Conservation (phyloP, 2,797 vertebrate genomes). For the Eulemur mongoz region DNA sequence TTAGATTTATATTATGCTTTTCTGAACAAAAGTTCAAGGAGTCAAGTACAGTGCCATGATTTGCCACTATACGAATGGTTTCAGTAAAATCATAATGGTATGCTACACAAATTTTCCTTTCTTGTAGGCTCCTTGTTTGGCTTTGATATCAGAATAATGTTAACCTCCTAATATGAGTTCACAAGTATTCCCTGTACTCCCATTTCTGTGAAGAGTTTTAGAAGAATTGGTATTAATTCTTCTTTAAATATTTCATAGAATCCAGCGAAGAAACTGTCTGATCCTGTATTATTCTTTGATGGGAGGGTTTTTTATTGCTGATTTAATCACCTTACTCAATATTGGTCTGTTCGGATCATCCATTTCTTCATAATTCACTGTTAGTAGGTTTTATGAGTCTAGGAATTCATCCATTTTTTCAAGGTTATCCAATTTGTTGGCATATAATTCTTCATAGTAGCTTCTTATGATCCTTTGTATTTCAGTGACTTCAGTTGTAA, state of each 20-base stretch:
- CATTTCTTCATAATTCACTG: background rate
- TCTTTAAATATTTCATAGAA: background rate
- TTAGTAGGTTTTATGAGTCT: background rate
- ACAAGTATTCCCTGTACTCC: background rate
- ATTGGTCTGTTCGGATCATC: background rate
- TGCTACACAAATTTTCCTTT: background rate
- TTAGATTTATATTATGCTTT: constrained; percentile 1
- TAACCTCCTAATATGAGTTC: background rate
- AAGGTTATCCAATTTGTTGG: background rate
- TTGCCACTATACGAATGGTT: background rate
- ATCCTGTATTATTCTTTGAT: background rate
- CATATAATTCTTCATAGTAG: background rate
- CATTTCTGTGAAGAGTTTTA: background rate
- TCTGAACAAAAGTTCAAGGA: constrained; percentile 9
- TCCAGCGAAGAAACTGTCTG: background rate
- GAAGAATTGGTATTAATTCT: background rate
- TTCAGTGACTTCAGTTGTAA: background rate
- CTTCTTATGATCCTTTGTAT: background rate
- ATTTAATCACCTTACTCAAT: background rate
- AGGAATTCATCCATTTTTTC: background rate
- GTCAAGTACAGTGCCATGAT: background rate
- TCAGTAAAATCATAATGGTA: background rate
- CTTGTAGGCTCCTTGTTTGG: background rate
- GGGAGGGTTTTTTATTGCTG: background rate
- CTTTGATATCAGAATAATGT: background rate